phyloP scores from a whole-genome alignment of 2,797 vertebrate species.

The Chiloscyllium punctatum region DNA sequence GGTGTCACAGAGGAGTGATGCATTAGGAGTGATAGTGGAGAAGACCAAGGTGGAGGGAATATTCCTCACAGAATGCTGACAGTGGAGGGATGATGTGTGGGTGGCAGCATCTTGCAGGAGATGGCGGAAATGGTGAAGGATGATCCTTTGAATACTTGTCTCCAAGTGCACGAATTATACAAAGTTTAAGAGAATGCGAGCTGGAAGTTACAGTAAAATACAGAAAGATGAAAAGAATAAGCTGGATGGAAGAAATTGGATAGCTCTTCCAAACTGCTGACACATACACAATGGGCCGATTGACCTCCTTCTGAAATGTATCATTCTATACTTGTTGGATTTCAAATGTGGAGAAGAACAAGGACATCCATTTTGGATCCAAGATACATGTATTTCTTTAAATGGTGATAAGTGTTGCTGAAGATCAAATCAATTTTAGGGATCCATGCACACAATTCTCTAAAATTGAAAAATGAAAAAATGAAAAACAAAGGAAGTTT shows the following conservation, averaged over 20 bases:
- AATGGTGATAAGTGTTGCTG: not conserved
- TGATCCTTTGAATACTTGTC: no score
- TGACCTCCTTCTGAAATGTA: not conserved
- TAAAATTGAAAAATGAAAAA: not conserved
- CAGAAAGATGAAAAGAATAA: not conserved
- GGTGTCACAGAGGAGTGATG: no score
- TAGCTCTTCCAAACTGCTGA: not conserved
- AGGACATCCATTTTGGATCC: not conserved
- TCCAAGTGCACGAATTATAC: not conserved
- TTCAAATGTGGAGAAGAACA: not conserved
- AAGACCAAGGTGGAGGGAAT: no score
- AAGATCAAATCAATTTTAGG: not conserved
- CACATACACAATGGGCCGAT: not conserved
- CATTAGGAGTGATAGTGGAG: not conserved
- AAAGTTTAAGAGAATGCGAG: not conserved
- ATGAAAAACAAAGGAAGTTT: not conserved
- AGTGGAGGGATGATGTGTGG: no score
- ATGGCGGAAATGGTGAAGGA: no score
- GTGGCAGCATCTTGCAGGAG: no score
- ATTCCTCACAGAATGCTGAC: no score
- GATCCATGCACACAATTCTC: not conserved
- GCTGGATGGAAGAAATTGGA: not conserved
- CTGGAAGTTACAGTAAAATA: not conserved
- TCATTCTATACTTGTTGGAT: not conserved
- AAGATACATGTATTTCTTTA: not conserved